Base-by-base conservation (phyloP, 2,113 vertebrate genomes). In the Regulus satrapa region DNA sequence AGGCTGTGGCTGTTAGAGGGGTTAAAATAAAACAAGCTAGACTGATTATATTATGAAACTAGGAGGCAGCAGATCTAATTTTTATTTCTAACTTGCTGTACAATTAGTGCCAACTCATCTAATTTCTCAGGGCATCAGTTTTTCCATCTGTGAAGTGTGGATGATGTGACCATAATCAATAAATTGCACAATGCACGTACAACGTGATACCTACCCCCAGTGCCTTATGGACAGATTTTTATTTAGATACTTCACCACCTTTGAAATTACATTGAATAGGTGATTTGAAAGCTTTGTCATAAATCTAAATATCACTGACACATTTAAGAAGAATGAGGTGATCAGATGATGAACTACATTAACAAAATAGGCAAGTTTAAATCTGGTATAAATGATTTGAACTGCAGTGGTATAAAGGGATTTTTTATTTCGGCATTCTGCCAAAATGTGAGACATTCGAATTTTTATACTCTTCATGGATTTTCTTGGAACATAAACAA, bases 211-310 rank as follows among this genome's bases (percentile, higher is more conserved):
- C 64, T 74, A 77, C 16, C 11, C 12, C 32, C 9, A 49, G n/a
- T 92, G 56, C 52, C 66, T 93, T 29, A 38, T 29, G 55, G 76
- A 72, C 48, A 81, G 93, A 66, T 81, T 95, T 94, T 94, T 96
- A 88, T 95, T 95, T 89, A 94, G 84, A 73, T 83, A 75, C 43
- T 87, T 41, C 24, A 72, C 56, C 58, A 92, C 88, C 82, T 94
- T 79, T 84, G 81, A 94, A 91, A 89, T 91, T 69, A 73, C 69
- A 58, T 58, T 76, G 58, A 92, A 61, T n/a, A 91, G 71, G 23
- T 64, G 32, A 91, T 94, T 89, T 82, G 49, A 89, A 88, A 85
- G 58, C 74, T 75, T 89, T 88, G 74, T 62, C 1, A 0, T 95
- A 91, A 95, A 94, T 95, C 84, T 89, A 86, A 92, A 32, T 92